phyloP scores from a whole-genome alignment of 2,888 invertebrate species.

The Lathronympha strigana region DNA sequence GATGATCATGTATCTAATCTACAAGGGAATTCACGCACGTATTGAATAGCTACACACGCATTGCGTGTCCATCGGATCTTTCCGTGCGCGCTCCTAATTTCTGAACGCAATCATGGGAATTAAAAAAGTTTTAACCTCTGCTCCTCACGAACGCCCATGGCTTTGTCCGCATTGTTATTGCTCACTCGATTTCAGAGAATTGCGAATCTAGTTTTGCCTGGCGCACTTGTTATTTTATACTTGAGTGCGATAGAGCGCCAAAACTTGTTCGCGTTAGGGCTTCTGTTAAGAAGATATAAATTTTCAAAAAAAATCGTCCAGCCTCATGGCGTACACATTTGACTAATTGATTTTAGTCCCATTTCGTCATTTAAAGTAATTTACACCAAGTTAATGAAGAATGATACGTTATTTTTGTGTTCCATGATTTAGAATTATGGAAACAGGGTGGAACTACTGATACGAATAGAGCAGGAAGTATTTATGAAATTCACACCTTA shows the following conservation, averaged over 20 bases:
- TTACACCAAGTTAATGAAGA: too few species aligned
- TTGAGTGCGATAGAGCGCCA: too few species aligned
- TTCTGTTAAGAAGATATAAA: too few species aligned
- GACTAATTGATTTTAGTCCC: too few species aligned
- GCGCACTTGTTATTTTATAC: too few species aligned
- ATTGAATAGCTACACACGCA: slow-evolving; percentile 9
- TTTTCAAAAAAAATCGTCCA: too few species aligned
- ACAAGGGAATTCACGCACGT: not conserved
- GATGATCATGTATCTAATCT: not conserved
- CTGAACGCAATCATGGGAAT: slow-evolving; percentile 37
- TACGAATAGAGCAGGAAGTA: not conserved
- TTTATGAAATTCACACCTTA: not conserved
- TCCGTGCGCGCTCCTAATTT: slow-evolving; percentile 33
- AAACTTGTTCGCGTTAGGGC: too few species aligned
- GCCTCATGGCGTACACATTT: too few species aligned
- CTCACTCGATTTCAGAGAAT: slow-evolving; percentile 1
- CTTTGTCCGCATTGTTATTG: slow-evolving; percentile 26
- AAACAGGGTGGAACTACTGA: not conserved
- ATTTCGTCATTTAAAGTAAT: too few species aligned
- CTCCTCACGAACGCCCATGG: slow-evolving; percentile 32
- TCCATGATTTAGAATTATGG: too few species aligned
- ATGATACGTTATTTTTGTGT: too few species aligned
- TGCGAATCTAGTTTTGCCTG: too few species aligned
- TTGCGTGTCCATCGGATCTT: slow-evolving; percentile 34
- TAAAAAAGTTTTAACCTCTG: slow-evolving; percentile 41